A percentile compares a stretch with the other conserved stretches of the same genome.
Evolutionary conservation across 2,113 vertebrate species (phyloP).

Genomic region (Ploceus nigricollis): DNA sequence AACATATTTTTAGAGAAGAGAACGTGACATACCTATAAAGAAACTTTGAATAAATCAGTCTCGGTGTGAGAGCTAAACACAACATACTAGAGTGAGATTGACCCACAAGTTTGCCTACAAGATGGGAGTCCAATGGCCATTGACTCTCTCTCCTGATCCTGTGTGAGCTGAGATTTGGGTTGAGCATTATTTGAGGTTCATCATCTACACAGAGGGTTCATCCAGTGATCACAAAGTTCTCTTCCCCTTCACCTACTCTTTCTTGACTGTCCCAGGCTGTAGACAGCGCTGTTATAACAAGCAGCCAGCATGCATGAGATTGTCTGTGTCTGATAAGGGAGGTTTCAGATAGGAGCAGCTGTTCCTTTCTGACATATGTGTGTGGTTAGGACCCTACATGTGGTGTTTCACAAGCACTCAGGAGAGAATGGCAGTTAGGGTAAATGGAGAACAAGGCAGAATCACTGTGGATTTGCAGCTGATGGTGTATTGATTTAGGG

Average conservation of each 20-base stretch:
- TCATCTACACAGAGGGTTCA: neutral
- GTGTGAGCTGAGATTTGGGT: neutral
- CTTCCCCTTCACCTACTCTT: neutral
- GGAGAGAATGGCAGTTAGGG: neutral
- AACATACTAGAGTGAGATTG: rapidly evolving
- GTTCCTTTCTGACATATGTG: neutral
- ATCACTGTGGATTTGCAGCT: neutral
- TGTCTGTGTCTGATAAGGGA: neutral
- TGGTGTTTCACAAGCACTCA: neutral
- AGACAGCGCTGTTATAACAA: neutral
- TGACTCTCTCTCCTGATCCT: neutral
- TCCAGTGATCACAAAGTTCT: neutral
- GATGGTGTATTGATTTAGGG: slow-evolving; percentile 41
- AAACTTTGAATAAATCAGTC: neutral
- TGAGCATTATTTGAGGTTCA: neutral
- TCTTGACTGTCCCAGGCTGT: rapidly evolving
- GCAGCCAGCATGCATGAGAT: rapidly evolving
- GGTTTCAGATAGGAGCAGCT: neutral
- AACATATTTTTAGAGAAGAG: neutral
- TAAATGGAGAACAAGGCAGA: neutral
- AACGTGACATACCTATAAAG: neutral
- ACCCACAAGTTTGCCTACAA: neutral
- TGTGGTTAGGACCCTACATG: neutral
- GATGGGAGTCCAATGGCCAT: neutral
- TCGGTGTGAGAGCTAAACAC: neutral